Evolutionary conservation across 2,797 vertebrate genomes (phyloP).

Genomic region (Arrhamphus sclerolepis): DNA sequence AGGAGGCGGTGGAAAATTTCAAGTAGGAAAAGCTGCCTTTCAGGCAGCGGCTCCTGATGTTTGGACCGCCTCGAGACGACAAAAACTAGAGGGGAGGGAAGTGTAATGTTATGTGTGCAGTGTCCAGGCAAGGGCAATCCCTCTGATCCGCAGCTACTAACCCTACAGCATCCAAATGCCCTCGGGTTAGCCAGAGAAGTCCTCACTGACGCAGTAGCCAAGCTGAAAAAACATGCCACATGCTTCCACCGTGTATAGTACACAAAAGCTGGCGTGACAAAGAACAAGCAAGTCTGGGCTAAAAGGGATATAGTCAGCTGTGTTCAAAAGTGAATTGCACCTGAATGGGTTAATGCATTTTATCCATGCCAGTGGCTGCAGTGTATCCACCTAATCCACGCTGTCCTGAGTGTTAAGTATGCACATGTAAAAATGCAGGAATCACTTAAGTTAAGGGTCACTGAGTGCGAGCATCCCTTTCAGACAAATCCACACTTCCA

Average conservation of each 20-base stretch:
- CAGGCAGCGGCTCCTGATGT: conserved; percentile 54
- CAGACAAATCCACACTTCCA: conserved; percentile 13
- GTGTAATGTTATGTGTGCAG: conserved; percentile 55
- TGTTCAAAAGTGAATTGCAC: conserved; percentile 57
- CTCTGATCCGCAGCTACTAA: conserved; percentile 69
- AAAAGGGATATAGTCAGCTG: conserved; percentile 56
- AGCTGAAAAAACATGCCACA: conserved; percentile 75
- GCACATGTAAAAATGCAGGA: conserved; percentile 50
- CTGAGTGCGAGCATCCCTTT: conserved; percentile 25
- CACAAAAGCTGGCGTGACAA: conserved; percentile 79
- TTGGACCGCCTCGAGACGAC: conserved; percentile 35
- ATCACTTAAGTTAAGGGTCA: conserved; percentile 54
- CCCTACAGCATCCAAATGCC: conserved; percentile 54
- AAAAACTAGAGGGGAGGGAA: conserved; percentile 37
- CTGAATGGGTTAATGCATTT: conserved; percentile 63
- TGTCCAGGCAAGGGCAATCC: conserved; percentile 63
- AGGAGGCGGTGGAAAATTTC: conserved; percentile 71
- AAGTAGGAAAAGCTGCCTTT: conserved; percentile 68
- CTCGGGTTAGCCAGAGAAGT: conserved; percentile 55
- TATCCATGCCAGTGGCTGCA: conserved; percentile 67
- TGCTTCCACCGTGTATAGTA: conserved; percentile 47
- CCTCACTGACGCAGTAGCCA: conserved; percentile 65
- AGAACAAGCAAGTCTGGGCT: conserved; percentile 52
- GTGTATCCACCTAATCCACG: conserved; percentile 73
- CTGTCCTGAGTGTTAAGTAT: conserved; percentile 49